phyloP scores from a whole-genome alignment of 2,888 invertebrate genomes.

The Platycheirus rosarum region DNA sequence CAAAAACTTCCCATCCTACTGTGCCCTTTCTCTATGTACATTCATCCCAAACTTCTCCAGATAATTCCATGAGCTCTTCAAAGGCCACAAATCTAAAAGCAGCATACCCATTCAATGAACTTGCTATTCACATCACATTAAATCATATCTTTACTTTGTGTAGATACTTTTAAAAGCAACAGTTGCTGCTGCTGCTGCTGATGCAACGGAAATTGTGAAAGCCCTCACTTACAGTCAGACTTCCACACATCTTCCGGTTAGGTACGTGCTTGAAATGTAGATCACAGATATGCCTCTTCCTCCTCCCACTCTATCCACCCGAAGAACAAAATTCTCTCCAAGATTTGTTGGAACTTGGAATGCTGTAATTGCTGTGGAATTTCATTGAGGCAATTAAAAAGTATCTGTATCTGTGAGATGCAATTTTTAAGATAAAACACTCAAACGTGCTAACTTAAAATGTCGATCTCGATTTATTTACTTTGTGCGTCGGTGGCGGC shows the following conservation, averaged over 20 bases:
- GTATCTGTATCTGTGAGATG: slow-evolving; percentile 9
- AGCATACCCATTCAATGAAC: slow-evolving; percentile 39
- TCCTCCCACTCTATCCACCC: not conserved
- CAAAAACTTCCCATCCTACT: slow-evolving; percentile 12
- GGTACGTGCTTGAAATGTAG: slow-evolving; percentile 67
- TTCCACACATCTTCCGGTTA: slow-evolving; percentile 67
- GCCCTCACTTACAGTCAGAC: slow-evolving; percentile 47
- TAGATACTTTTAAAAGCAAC: slow-evolving; percentile 48
- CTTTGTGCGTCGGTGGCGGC: slow-evolving; percentile 3
- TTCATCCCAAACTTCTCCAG: slow-evolving; percentile 10
- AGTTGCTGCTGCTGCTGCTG: slow-evolving; percentile 16
- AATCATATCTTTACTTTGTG: slow-evolving; percentile 30
- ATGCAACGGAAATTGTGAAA: slow-evolving; percentile 68
- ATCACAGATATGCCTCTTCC: slow-evolving; percentile 46
- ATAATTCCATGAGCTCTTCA: slow-evolving; percentile 11
- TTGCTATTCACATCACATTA: slow-evolving; percentile 40
- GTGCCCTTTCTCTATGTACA: slow-evolving; percentile 3
- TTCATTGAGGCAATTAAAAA: slow-evolving; percentile 43
- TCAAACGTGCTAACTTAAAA: slow-evolving; percentile 18
- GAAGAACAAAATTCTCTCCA: slow-evolving; percentile 17
- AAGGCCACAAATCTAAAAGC: slow-evolving; percentile 30
- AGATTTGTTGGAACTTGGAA: slow-evolving; percentile 29
- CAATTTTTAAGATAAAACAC: slow-evolving; percentile 11
- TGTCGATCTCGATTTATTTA: slow-evolving; percentile 20
- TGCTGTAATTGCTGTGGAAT: slow-evolving; percentile 35